These are phyloP conservation scores for Ispidina picta DNA, from an alignment of 2,797 vertebrate species.

Conservation along the genomic window DNA sequence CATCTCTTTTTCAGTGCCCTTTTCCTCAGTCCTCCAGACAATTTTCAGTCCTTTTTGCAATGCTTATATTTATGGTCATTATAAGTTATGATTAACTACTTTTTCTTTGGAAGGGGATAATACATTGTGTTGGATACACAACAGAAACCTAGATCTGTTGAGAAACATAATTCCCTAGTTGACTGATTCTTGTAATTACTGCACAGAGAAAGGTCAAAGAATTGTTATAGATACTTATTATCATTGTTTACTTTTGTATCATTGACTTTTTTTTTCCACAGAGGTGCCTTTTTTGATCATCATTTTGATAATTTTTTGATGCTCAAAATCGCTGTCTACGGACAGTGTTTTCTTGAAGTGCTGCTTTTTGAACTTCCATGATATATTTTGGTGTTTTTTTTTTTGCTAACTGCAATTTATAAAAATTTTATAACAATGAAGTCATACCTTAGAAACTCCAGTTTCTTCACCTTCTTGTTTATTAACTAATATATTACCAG, in stretches of 20 bases:
- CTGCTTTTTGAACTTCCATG: background rate
- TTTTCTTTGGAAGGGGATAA: background rate
- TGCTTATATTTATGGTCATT: background rate
- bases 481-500: background rate
- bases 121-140: background rate
- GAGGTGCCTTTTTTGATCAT: background rate
- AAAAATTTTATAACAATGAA: background rate
- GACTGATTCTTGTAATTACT: background rate
- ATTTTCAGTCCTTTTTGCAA: background rate
- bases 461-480: background rate
- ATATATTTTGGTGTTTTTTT: background rate
- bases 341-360: background rate
- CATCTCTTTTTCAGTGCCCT: background rate
- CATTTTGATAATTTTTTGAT: background rate
- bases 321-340: too few species aligned
- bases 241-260: background rate
- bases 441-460: background rate
- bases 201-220: background rate
- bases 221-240: background rate
- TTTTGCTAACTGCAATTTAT: background rate
- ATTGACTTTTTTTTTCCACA: background rate
- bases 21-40: background rate
- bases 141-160: background rate
- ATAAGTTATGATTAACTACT: background rate
- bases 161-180: background rate